Base-by-base conservation (phyloP, 1,140 invertebrate genomes). In the Caenorhabditis latens region DNA sequence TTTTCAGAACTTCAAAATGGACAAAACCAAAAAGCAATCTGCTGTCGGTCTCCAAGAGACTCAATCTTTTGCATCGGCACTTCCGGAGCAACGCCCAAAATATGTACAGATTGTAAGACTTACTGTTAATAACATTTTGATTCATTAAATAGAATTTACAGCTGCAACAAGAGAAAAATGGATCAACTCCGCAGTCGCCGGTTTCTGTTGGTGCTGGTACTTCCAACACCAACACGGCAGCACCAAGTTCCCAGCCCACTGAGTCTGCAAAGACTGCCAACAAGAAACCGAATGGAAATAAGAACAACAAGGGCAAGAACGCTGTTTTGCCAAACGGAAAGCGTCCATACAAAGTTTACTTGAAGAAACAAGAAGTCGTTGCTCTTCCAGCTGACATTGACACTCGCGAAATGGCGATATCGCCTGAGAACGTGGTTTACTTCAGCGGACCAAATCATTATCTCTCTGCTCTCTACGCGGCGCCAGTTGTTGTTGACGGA, bases 11-110 rank as follows among this genome's bases (percentile, higher is more conserved):
- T 21, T 19, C 14, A 58, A 58, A 63, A 63, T 63, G 61, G 46
- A 48, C 67, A 71, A 48, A 46, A 46, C 40, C 43, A 46, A 43
- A 8, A 50, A 79, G 42, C 19, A 79, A 53, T 16, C 6, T 1
- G 13, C 67, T 5, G 43, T 14, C 11, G 71, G 71, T 8, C 71
- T 79, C 24, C 43, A 21, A 4, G 71, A 79, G 71, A 79, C 71
- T n/a, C 50, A 79, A 24, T 79, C 71, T n/a, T n/a, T 79, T 2
- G 71, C 71, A 11, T 79, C 71, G n/a, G 71, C 71, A 11, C 71
- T 79, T 32, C 46, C 71, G 0, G 71, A 79, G 71, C 46, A 53
- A 43, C 6, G 71, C 24, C 71, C 71, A 32, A 79, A 79, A 53
- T 79, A 79, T 43, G 46, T 24, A 11, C 43, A 79, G 53, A 79